Conservation (phyloP, 2,888 invertebrate genomes). For the Brachynemurus nebulosus region DNA sequence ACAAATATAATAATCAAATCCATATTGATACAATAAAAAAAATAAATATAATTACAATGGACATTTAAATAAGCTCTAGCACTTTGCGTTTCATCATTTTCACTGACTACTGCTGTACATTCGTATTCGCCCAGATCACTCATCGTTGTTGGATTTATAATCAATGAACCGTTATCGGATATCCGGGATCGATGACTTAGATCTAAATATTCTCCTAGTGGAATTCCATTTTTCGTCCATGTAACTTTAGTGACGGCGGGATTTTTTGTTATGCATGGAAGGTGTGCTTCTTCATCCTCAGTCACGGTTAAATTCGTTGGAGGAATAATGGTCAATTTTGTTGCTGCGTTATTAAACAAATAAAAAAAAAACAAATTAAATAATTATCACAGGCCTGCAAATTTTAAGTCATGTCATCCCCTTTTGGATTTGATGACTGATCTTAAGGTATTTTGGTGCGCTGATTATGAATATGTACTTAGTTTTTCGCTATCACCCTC, state of each 20-base stretch:
- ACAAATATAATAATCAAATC: conserved; percentile 4
- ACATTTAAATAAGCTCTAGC: conserved; percentile 82
- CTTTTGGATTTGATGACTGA: too few species aligned
- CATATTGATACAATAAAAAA: background rate
- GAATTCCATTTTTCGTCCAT: conserved; percentile 55
- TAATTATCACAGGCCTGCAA: too few species aligned
- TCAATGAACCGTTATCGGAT: conserved; percentile 64
- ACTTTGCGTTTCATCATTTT: conserved; percentile 53
- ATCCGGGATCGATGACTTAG: conserved; percentile 45
- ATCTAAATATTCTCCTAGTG: conserved; percentile 46
- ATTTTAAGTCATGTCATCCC: too few species aligned
- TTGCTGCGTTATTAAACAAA: too few species aligned
- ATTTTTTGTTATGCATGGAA: conserved; percentile 70
- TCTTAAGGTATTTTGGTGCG: too few species aligned
- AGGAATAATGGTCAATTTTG: conserved; percentile 72
- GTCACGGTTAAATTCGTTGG: conserved; percentile 78
- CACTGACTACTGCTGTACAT: conserved; percentile 67
- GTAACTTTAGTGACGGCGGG: conserved; percentile 41
- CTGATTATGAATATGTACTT: too few species aligned
- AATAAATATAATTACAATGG: conserved; percentile 64
- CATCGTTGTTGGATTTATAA: conserved; percentile 63
- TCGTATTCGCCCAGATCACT: conserved; percentile 78
- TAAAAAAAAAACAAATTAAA: too few species aligned
- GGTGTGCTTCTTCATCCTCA: conserved; percentile 69
- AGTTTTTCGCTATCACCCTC: too few species aligned